Conservation (phyloP, 2,113 vertebrate species). For the Delphinapterus leucas region DNA sequence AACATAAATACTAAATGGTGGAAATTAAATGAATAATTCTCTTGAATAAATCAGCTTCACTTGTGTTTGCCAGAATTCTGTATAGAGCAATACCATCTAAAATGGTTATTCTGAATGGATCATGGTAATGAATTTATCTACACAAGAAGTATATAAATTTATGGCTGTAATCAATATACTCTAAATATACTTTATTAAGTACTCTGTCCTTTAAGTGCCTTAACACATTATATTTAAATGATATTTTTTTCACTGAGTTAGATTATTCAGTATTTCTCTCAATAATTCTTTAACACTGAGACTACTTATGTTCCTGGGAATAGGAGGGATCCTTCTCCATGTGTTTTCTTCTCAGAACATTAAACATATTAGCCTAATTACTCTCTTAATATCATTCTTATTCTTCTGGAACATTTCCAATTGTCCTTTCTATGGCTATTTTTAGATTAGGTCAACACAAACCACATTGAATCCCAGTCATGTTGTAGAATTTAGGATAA, state of each 20-base stretch:
- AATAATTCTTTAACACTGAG: background rate
- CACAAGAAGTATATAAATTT: slow-evolving; percentile 52
- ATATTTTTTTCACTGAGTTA: background rate
- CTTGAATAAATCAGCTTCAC: slow-evolving; percentile 77
- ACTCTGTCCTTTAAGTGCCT: background rate
- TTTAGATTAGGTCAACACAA: slow-evolving; percentile 17
- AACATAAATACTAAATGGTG: slow-evolving; percentile 82
- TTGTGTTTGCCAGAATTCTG: slow-evolving; percentile 73
- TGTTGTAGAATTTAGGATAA: background rate
- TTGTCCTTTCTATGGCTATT: background rate
- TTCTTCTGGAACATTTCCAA: slow-evolving; percentile 16
- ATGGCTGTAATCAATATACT: slow-evolving; percentile 14
- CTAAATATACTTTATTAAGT: slow-evolving; percentile 28
- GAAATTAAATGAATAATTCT: slow-evolving; percentile 86
- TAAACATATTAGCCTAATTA: slow-evolving; percentile 59
- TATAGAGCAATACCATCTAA: slow-evolving; percentile 65
- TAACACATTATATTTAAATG: slow-evolving; percentile 15
- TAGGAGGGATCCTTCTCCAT: background rate
- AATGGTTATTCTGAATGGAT: slow-evolving; percentile 64
- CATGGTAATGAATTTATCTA: slow-evolving; percentile 49
- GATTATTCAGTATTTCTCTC: background rate
- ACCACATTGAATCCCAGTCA: background rate
- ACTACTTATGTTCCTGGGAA: background rate
- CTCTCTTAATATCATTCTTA: background rate
- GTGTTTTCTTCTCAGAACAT: slow-evolving; percentile 55